Conservation (phyloP, 2,113 vertebrate species). For the Sinocyclocheilus rhinocerous region DNA sequence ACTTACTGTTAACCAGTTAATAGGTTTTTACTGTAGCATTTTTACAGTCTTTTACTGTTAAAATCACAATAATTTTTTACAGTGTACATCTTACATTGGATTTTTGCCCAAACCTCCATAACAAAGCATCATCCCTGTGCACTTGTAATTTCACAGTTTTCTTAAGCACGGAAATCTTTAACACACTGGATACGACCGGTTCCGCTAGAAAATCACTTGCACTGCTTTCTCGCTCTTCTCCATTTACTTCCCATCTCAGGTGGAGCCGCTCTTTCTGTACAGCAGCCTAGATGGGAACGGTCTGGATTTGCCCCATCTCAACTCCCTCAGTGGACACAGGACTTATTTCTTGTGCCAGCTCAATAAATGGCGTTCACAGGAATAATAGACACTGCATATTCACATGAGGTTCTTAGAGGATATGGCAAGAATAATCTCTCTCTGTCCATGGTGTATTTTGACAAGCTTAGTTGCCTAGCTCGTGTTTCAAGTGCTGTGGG, state of each 20-base stretch:
- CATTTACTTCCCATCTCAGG: constrained; percentile 49
- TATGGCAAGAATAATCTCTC: constrained; percentile 54
- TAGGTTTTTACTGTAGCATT: too few species aligned
- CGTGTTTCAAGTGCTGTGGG: constrained; percentile 13
- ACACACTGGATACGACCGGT: background rate
- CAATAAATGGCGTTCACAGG: constrained; percentile 61
- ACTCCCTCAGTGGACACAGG: constrained; percentile 61
- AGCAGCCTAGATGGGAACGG: background rate
- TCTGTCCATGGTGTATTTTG: constrained; percentile 57
- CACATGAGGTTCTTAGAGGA: constrained; percentile 57
- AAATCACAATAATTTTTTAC: too few species aligned
- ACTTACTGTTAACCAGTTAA: too few species aligned
- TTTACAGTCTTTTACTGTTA: too few species aligned
- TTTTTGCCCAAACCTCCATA: background rate
- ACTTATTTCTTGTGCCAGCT: constrained; percentile 67
- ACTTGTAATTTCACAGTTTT: constrained; percentile 2
- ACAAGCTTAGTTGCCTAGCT: constrained; percentile 49
- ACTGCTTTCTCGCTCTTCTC: constrained; percentile 44
- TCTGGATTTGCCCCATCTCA: constrained; percentile 61
- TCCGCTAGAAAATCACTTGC: background rate
- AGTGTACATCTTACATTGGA: background rate
- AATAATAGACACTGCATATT: constrained; percentile 64
- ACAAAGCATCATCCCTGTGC: background rate
- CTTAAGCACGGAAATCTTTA: constrained; percentile 38
- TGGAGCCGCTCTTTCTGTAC: constrained; percentile 8